Percentiles rank a stretch among this genome's conserved stretches.
Conservation (phyloP, 2,888 invertebrate genomes). For the Metacarcinus magister region DNA sequence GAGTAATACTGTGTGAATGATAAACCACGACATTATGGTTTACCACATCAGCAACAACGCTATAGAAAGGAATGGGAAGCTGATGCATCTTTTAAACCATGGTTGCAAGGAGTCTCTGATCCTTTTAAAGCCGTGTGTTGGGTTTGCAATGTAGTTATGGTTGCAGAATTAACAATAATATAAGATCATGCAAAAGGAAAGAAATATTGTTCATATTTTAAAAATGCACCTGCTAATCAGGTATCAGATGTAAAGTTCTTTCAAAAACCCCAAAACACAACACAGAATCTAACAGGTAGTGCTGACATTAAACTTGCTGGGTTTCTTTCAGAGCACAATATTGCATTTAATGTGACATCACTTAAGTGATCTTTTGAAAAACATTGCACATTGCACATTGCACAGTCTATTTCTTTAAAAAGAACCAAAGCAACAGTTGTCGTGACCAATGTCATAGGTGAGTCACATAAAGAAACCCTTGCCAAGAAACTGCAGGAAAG, state of each 20-base stretch:
- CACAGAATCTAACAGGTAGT: conserved; percentile 21
- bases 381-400: conserved; percentile 58
- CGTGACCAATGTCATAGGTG: conserved; percentile 50
- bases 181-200: conserved; percentile 67
- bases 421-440: conserved; percentile 54
- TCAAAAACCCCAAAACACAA: conserved; percentile 52
- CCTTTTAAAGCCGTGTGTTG: conserved; percentile 53
- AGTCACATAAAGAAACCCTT: conserved; percentile 37
- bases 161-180: conserved; percentile 64
- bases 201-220: conserved; percentile 56
- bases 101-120: conserved; percentile 62
- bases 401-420: conserved; percentile 62
- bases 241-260: conserved; percentile 49
- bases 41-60: neutral
- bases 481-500: neutral
- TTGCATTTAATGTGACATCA: conserved; percentile 60
- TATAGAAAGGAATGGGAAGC: conserved; percentile 45
- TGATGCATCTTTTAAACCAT: conserved; percentile 44
- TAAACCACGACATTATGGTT: too few species aligned
- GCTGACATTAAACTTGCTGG: conserved; percentile 66
- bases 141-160: conserved; percentile 64
- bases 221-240: conserved; percentile 34
- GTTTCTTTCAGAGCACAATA: conserved; percentile 63
- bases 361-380: conserved; percentile 55
- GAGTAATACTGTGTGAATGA: too few species aligned